Percentiles rank a stretch among this genome's conserved stretches.
These are phyloP conservation scores for Pachycephus smyrnensis DNA, from an alignment of 2,888 invertebrate species.

Conservation along the genomic window DNA sequence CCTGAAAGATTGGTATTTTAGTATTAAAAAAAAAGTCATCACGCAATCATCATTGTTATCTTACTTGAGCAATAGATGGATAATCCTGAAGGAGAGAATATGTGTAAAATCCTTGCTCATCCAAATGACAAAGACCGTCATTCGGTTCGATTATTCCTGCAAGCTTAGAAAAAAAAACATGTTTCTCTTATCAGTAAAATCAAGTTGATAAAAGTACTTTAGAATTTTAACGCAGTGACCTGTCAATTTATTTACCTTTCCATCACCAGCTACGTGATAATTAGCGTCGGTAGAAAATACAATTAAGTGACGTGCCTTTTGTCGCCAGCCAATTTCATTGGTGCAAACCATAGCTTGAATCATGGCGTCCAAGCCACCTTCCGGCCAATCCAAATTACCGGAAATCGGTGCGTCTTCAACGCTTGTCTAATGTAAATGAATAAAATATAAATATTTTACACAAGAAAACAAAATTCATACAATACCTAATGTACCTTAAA, in stretches of 20 bases:
- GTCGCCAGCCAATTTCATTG: conserved; percentile 82
- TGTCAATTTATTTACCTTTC: conserved; percentile 66
- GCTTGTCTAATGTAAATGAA: conserved; percentile 34
- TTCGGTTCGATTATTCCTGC: conserved; percentile 78
- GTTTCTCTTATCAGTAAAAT: background rate
- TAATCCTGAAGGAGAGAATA: conserved; percentile 77
- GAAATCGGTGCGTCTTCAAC: conserved; percentile 68
- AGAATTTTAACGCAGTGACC: background rate
- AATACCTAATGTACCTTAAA: conserved; percentile 66
- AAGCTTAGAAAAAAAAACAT: conserved; percentile 59
- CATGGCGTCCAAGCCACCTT: conserved; percentile 89
- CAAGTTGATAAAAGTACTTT: background rate
- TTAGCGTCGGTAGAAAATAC: conserved; percentile 83
- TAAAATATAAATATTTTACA: background rate
- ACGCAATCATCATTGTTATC: background rate
- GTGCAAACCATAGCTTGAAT: conserved; percentile 85
- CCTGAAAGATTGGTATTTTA: conserved; percentile 55
- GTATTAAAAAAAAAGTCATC: background rate
- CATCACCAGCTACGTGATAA: conserved; percentile 73
- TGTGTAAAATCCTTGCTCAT: conserved; percentile 70
- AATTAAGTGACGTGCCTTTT: conserved; percentile 79
- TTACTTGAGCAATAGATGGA: conserved; percentile 78
- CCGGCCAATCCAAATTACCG: conserved; percentile 76
- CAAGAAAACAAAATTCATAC: background rate
- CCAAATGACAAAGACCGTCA: conserved; percentile 78